A percentile compares a stretch with the other conserved stretches of the same genome.
These are phyloP conservation scores for Bombus pascuorum DNA, from an alignment of 1,140 invertebrate genomes.

Conservation along the genomic window DNA sequence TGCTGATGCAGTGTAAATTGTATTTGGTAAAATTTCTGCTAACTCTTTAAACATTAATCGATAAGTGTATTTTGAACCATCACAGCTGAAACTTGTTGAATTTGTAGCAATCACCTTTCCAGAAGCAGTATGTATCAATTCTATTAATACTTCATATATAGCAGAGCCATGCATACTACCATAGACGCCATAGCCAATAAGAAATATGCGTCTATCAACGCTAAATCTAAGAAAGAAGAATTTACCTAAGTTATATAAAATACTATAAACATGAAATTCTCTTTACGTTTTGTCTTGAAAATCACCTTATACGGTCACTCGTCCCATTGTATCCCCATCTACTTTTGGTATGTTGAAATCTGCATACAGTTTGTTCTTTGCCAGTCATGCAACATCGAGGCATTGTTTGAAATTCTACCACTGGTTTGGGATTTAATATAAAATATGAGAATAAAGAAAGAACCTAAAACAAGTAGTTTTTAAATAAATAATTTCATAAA, in stretches of 20 bases:
- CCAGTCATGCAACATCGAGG: constrained; percentile 92
- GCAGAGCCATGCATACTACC: constrained; percentile 92
- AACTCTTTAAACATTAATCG: constrained; percentile 95
- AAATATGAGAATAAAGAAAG: constrained; percentile 93
- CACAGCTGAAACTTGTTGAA: constrained; percentile 90
- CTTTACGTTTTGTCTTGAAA: constrained; percentile 11
- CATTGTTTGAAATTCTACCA: constrained; percentile 88
- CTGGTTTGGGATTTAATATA: constrained; percentile 89
- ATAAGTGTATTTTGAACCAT: constrained; percentile 92
- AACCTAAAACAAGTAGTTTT: constrained; percentile 73
- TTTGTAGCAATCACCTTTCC: constrained; percentile 91
- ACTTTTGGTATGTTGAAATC: constrained; percentile 92
- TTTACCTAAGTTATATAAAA: constrained; percentile 6
- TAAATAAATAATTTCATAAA: constrained; percentile 35
- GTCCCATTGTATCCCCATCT: constrained; percentile 95
- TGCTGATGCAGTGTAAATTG: constrained; percentile 92
- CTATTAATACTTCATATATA: constrained; percentile 91
- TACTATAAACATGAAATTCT: neutral
- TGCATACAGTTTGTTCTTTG: constrained; percentile 91
- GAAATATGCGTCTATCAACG: constrained; percentile 91
- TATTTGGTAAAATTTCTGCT: constrained; percentile 91
- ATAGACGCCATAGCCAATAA: constrained; percentile 94
- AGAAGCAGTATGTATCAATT: constrained; percentile 90
- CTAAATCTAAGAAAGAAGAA: constrained; percentile 86
- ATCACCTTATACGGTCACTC: constrained; percentile 90